Evolutionary conservation across 2,888 invertebrate genomes (phyloP).

Genomic region (Scaptomyza caliginosa): DNA sequence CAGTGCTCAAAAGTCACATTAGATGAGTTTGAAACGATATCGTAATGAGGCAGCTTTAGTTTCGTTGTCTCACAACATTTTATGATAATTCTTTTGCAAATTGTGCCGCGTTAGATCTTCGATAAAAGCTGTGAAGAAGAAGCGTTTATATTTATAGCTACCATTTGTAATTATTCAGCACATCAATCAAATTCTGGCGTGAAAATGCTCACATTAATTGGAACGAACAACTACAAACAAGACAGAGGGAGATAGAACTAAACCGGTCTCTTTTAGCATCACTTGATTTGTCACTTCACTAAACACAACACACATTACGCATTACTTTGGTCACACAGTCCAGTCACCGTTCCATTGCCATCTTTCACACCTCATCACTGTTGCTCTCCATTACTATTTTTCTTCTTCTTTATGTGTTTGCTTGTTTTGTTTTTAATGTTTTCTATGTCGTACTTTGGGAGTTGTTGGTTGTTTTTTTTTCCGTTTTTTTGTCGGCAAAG

Average conservation of each 20-base stretch:
- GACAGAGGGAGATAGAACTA: conserved; percentile 9
- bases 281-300: conserved; percentile 44
- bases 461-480: too few species aligned
- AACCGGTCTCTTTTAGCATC: conserved; percentile 54
- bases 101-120: conserved; percentile 27
- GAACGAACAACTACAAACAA: conserved; percentile 15
- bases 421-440: too few species aligned
- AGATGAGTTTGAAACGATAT: conserved; percentile 58
- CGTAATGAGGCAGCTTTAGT: conserved; percentile 59
- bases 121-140: conserved; percentile 11
- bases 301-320: conserved; percentile 1
- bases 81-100: conserved; percentile 2
- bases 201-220: conserved; percentile 68
- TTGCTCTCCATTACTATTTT: too few species aligned
- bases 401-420: too few species aligned
- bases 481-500: conserved; percentile 69
- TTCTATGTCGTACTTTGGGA: too few species aligned
- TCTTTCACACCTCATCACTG: too few species aligned
- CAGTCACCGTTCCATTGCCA: too few species aligned
- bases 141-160: conserved; percentile 13
- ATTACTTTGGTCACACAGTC: conserved; percentile 24
- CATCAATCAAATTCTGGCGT: conserved; percentile 67
- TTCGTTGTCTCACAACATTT: neutral
- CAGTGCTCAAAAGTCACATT: conserved; percentile 61
- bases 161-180: conserved; percentile 46